Percentiles rank a stretch among this genome's conserved stretches.
Conservation (phyloP, 2,888 invertebrate genomes). For the Lissonota sp. region DNA sequence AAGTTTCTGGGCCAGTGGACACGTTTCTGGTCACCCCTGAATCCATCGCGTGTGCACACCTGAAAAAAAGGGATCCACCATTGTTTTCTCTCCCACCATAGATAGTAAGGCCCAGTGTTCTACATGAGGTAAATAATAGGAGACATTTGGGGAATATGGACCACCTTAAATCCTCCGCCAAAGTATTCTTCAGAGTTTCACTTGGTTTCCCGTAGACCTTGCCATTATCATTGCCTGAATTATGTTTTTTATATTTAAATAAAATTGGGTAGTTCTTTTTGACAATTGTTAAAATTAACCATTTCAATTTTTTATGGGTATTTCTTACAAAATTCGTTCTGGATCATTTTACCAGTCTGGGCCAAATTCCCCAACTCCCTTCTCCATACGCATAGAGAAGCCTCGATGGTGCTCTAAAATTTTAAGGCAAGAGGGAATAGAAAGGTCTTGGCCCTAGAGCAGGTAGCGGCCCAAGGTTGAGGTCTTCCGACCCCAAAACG, state of each 20-base stretch:
- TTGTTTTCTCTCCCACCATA: slow-evolving; percentile 55
- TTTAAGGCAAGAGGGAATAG: slow-evolving; percentile 49
- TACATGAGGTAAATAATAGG: background rate
- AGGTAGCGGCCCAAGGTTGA: slow-evolving; percentile 37
- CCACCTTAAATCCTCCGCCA: too few species aligned
- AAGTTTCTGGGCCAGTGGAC: slow-evolving; percentile 35
- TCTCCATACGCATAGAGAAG: background rate
- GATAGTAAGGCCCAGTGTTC: slow-evolving; percentile 17
- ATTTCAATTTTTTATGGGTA: too few species aligned
- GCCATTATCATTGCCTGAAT: too few species aligned
- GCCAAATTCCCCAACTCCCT: too few species aligned
- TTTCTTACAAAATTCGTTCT: too few species aligned
- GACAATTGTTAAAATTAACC: too few species aligned
- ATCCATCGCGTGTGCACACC: slow-evolving; percentile 31
- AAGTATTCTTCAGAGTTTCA: too few species aligned
- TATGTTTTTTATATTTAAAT: too few species aligned
- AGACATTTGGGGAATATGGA: too few species aligned
- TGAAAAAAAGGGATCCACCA: slow-evolving; percentile 44
- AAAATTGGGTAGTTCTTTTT: too few species aligned
- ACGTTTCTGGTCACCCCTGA: slow-evolving; percentile 58
- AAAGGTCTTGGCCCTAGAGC: slow-evolving; percentile 17
- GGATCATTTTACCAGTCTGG: too few species aligned
- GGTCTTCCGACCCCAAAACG: slow-evolving; percentile 32
- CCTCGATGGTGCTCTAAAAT: slow-evolving; percentile 48
- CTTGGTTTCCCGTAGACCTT: too few species aligned